Percentiles rank a stretch among this genome's conserved stretches.
Evolutionary conservation across 2,113 vertebrate genomes (phyloP).

Genomic region (Polypterus bichir): DNA sequence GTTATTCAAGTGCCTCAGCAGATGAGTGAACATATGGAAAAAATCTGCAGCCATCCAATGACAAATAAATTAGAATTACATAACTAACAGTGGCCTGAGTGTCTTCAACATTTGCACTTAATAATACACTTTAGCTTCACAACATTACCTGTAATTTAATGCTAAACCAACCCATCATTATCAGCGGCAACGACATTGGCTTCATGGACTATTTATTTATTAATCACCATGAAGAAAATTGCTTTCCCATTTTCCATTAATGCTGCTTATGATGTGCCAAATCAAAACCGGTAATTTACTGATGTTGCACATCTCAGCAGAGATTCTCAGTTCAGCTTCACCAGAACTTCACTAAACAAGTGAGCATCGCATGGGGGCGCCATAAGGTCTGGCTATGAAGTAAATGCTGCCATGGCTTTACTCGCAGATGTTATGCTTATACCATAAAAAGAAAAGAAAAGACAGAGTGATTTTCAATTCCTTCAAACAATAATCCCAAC

Average conservation of each 20-base stretch:
- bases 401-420: too few relatives aligned
- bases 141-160: constrained; percentile 19
- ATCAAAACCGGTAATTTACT: neutral
- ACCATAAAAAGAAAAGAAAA: too few relatives aligned
- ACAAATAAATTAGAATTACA: constrained; percentile 2
- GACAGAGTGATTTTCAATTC: too few relatives aligned
- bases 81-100: neutral
- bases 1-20: neutral
- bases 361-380: too few relatives aligned
- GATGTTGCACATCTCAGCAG: neutral
- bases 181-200: constrained; percentile 21
- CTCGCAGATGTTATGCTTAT: too few relatives aligned
- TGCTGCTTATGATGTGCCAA: neutral
- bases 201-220: constrained; percentile 34
- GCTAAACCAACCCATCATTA: constrained; percentile 26
- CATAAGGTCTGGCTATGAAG: too few relatives aligned
- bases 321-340: too few relatives aligned
- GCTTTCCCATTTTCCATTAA: constrained; percentile 30
- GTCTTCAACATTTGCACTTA: neutral
- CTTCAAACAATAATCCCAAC: too few relatives aligned
- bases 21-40: neutral
- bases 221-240: constrained; percentile 32
- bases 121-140: constrained; percentile 29
- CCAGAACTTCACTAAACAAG: too few relatives aligned
- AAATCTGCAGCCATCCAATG: constrained; percentile 1